These are phyloP conservation scores for Graptemys geographica DNA, from an alignment of 2,797 vertebrate genomes.

Conservation along the genomic window DNA sequence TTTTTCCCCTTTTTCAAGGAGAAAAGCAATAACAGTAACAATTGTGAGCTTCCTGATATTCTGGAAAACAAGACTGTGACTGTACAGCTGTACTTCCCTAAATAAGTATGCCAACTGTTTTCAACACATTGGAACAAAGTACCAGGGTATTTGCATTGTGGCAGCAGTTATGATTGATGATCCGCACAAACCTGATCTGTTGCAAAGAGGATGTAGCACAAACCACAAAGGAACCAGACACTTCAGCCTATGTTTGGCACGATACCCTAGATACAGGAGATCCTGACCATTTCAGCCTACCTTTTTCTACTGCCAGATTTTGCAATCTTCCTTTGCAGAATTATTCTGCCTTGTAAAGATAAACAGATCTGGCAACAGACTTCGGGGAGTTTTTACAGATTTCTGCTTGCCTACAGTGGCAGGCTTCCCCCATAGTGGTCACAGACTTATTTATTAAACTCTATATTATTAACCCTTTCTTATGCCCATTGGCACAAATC, in stretches of 20 bases:
- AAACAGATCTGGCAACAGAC: slow-evolving; percentile 56
- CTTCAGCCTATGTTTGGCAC: slow-evolving; percentile 55
- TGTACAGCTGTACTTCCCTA: slow-evolving; percentile 66
- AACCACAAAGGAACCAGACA: slow-evolving; percentile 79
- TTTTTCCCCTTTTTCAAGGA: slow-evolving; percentile 46
- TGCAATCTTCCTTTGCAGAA: slow-evolving; percentile 69
- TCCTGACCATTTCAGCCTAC: slow-evolving; percentile 51
- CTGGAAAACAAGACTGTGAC: slow-evolving; percentile 40
- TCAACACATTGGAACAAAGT: slow-evolving; percentile 29
- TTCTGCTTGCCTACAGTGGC: background rate
- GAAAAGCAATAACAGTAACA: slow-evolving; percentile 43
- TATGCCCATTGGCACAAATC: slow-evolving; percentile 18
- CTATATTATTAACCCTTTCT: slow-evolving; percentile 47
- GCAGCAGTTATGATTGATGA: slow-evolving; percentile 71
- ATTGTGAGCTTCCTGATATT: slow-evolving; percentile 52
- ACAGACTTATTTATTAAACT: slow-evolving; percentile 5
- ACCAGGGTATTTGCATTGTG: slow-evolving; percentile 50
- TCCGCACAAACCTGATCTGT: slow-evolving; percentile 63
- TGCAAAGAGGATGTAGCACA: slow-evolving; percentile 75
- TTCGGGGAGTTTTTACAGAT: slow-evolving; percentile 31
- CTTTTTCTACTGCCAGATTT: slow-evolving; percentile 60
- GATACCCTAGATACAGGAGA: slow-evolving; percentile 47
- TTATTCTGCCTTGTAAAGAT: slow-evolving; percentile 69
- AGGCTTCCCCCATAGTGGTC: background rate
- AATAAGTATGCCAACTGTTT: slow-evolving; percentile 65